Evolutionary conservation across 2,888 invertebrate species (phyloP), one percentile per base, ranked within the genome.

Genomic region (Rotaria sp.): DNA sequence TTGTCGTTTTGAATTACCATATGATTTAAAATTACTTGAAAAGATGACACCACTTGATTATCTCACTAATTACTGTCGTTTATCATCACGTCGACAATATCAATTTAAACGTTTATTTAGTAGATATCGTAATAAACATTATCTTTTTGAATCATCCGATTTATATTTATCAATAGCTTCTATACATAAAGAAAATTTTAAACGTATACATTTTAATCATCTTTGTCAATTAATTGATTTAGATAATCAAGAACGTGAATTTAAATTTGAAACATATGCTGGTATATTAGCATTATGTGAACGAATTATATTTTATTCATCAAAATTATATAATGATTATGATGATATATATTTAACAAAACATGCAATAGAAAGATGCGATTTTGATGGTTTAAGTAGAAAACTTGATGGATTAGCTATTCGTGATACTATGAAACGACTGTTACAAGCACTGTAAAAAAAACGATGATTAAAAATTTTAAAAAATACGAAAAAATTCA

Each of bases 1-100:
- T 24, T 75, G 75, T 41, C 75, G 75, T 41, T 75, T 75, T 75
- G 75, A 75, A 75, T 75, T 75, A 41, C 75, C 75, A 10, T 75
- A 10, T 26, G 75, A 75, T 41, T 41, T 75, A 45, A 38, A 41
- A 75, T 13, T 26, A 26, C 26, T 75, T 11, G 75, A 75, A 75
- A 75, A 13, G 2, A 4, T 75, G 38, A 75, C 38, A 24, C 75
- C 75, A 75, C 38, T 45, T 21, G 75, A 75, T 24, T 75, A 75
- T 75, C 26, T 75, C 0, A 41, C 8, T 21, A 38, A 26, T 4
- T 75, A 75, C 26, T 75, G 75, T 41, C 75, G 75, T 41, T 24
- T 75, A 26, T 75, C 75, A 41, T 41, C 75, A 75, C 75, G 75
- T 41, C 75, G 75, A 41, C 41, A 75, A 26, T 41, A 75, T 75